Base-by-base conservation (phyloP, 1,140 invertebrate species). In the Drosophila obscura region DNA sequence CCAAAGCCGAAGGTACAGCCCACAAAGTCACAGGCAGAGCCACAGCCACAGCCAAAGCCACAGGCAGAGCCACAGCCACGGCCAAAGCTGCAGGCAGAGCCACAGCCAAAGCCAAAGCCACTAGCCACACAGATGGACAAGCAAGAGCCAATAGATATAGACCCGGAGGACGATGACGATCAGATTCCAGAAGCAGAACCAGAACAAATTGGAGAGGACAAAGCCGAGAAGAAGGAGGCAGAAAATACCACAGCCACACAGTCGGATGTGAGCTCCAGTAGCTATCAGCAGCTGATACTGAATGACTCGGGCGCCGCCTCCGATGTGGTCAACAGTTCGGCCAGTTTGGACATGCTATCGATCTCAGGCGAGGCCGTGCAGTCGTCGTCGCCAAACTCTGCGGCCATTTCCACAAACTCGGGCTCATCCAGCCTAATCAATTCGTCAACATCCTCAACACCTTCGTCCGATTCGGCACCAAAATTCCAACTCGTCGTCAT, bases 301-400 rank as follows among this genome's bases (percentile, higher is more conserved):
- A 91, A 91, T 35, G 90, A 91, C 69, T 91, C 89, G 0, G 89
- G 88, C 2, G 51, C 75, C 2, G 65, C 78, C 5, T 85, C 83
- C 1, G 84, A 88, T 57, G 50, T 75, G 9, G 66, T 73, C 0
- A 87, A 80, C 24, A 90, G 52, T 52, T 87, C 87, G 7, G 73
- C 67, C 66, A 83, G 76, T 73, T 67, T 85, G 59, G 89, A 91
- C 41, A 73, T 89, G 68, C 65, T 88, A 11, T 63, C 85, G 44
- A 90, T 84, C 56, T 84, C 87, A 50, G 82, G 74, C 41, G 79
- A 82, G 55, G 78, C 57, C 43, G 68, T 76, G 7, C 85, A 88
- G 52, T 90, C 88, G 22, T 90, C 88, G 22, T 90, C 89, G 31
- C 83, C 88, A 13, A 82, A 88, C 67, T 69, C 88, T 1, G 66